Evolutionary conservation across 2,797 vertebrate species (phyloP), one percentile per base, ranked within the genome.

Genomic region (Ceryle rudis): DNA sequence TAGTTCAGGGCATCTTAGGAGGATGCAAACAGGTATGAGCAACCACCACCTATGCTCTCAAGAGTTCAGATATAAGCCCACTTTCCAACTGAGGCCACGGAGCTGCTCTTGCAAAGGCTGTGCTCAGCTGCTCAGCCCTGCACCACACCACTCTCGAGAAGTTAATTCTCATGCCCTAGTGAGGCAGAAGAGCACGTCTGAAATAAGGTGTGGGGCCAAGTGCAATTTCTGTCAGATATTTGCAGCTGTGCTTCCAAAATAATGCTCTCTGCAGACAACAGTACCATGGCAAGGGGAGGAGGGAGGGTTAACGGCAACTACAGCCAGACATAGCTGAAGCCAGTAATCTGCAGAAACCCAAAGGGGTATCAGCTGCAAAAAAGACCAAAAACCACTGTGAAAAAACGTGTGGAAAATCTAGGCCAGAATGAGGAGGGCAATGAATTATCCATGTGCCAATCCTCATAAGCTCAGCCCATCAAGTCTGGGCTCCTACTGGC

Each of bases 11-110:
- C 64, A 74, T 22, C 10, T 64, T 44, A 35, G 0, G 0, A 74
- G 46, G 52, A 46, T 9, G 18, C n/a, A 51, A 6, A 46, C 29
- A 35, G 2, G 1, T 17, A 10, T 0, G 7, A 64, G 49, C 60
- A 77, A 22, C 12, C 44, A 26, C 11, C 46, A 29, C 22, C 58
- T 33, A 2, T 20, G 42, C 33, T 57, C 31, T 33, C 1, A 67
- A 26, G 33, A 58, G 20, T 7, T 46, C 47, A 57, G 35, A 28
- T 26, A 14, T 5, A 11, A 62, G n/a, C 28, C 33, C 0, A 1
- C 23, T 44, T 25, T 39, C 67, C n/a, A 0, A 2, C 13, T 2
- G 2, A 35, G 55, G 72, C 22, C 39, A 9, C 0, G 37, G 41
- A 79, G 74, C 46, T 64, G 4, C 14, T 89, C 52, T 14, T 51